Evolutionary conservation across 2,888 invertebrate species (phyloP), one percentile per base, ranked within the genome.

Genomic region (Zygogramma bicolorata): DNA sequence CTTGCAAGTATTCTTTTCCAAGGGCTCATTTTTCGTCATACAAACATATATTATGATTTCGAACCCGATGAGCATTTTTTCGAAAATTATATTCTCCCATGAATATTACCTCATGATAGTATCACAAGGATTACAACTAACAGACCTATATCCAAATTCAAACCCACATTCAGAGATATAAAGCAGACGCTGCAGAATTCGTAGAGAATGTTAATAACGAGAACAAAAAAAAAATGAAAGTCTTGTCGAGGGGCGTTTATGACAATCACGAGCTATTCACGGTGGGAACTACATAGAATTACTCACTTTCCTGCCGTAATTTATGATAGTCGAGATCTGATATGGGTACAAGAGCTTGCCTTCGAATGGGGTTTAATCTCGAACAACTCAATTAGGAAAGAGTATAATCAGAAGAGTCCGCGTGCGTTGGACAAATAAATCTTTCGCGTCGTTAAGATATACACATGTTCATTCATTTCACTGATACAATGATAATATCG

Each of bases 331-430:
- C 25, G 27, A 53, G 53, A 53, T 53, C 53, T 53, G 53, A 53
- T 53, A 53, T 25, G 25, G 25, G 27, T 53, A 53, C n/a, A 53
- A 53, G 27, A 53, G 53, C n/a, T 8, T 46, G 46, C 10, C 46
- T 53, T 53, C n/a, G 15, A 53, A 53, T 53, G n/a, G 53, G 53
- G 53, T 53, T 53, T 53, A 53, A 53, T 53, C 53, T 53, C 53
- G 27, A 53, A 53, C 53, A 53, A 53, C 53, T 53, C 27, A 53
- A 53, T 53, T 53, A 53, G 27, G 53, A 27, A 53, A 27, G 53
- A 53, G 53, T 53, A 53, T 53, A 53, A 53, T 53, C 53, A 53
- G 53, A 53, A 25, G 53, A 53, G 53, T 53, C 53, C 53, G 53
- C 53, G 53, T 53, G 53, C 15, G 53, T 53, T 53, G 53, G 5